Evolutionary conservation across 2,113 vertebrate species (phyloP), one percentile per base, ranked within the genome.

Genomic region (Nerophis lumbriciformis): DNA sequence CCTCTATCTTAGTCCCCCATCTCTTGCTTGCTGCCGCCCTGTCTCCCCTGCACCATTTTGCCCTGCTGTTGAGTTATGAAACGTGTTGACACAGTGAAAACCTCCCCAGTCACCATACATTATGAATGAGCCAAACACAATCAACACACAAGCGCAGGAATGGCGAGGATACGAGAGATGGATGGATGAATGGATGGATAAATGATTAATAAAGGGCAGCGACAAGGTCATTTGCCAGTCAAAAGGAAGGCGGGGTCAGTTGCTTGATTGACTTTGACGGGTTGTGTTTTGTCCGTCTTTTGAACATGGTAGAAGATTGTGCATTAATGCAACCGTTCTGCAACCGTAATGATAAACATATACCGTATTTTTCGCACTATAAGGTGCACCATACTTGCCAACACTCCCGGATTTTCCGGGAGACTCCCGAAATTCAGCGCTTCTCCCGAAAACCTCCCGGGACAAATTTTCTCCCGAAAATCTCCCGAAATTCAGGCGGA

Each of bases 51-150:
- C 50, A 38, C 14, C 14, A 37, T 65, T 78, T 63, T 64, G 37
- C 59, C 5, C 0, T 16, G 11, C 39, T 15, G 53, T 28, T 59
- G 44, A 68, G 56, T 48, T 48, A 37, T 36, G 49, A 51, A 71
- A 55, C 35, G 6, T 6, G 63, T 73, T 64, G 76, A 65, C 52
- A n/a, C 19, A 47, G 45, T 11, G 5, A 48, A 4, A 47, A 16
- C 65, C 19, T 61, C 39, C 38, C 6, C 44, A 63, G 69, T 67
- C 51, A 44, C n/a, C 57, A 79, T 84, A 66, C 69, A 78, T 78
- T 75, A 82, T 84, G 57, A 73, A 84, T 84, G 72, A 78, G 56
- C 45, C 63, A 49, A 83, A 82, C 59, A 65, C 28, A 73, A 71
- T 72, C 47, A 44, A 53, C 68, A 69, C 38, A 62, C 65, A 38